Evolutionary conservation across 2,888 invertebrate genomes (phyloP).

Genomic region (Brenthis daphne): DNA sequence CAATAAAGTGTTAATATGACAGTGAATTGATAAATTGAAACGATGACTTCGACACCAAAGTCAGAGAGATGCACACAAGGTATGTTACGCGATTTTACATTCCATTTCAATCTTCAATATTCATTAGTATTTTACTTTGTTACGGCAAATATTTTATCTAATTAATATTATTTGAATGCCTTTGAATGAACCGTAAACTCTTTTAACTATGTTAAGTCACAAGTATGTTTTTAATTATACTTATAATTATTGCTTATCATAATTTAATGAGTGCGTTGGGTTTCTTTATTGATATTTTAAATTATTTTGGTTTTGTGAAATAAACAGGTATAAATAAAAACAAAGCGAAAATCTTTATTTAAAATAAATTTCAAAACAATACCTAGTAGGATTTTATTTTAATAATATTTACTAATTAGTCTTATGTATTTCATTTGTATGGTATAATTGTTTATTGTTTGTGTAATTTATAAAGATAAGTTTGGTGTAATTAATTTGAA

Average conservation of each 20-base stretch:
- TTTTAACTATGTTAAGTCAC: constrained; percentile 6
- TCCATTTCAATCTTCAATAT: constrained; percentile 41
- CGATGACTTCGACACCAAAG: constrained; percentile 79
- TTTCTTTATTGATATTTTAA: constrained; percentile 4
- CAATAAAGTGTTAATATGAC: constrained; percentile 65
- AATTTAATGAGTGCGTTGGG: constrained; percentile 1
- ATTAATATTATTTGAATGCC: background rate
- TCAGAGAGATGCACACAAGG: constrained; percentile 78
- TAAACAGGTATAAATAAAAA: background rate
- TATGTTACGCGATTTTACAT: constrained; percentile 58
- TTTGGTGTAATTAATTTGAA: too few species aligned
- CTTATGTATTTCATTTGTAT: too few species aligned
- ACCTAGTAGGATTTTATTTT: too few species aligned
- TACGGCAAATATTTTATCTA: constrained; percentile 1
- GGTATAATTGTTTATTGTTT: too few species aligned
- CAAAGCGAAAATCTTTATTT: background rate
- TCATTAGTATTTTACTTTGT: constrained; percentile 29
- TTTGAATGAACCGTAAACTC: background rate
- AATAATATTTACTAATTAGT: too few species aligned
- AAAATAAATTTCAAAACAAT: too few species aligned
- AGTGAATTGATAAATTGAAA: constrained; percentile 56
- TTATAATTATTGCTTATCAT: constrained; percentile 3
- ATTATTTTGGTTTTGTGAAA: background rate
- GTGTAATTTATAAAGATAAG: too few species aligned
- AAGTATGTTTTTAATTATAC: background rate